These are phyloP conservation scores for Phenganax subtilis DNA, from an alignment of 92 coral and sea anemone species.

Conservation along the genomic window DNA sequence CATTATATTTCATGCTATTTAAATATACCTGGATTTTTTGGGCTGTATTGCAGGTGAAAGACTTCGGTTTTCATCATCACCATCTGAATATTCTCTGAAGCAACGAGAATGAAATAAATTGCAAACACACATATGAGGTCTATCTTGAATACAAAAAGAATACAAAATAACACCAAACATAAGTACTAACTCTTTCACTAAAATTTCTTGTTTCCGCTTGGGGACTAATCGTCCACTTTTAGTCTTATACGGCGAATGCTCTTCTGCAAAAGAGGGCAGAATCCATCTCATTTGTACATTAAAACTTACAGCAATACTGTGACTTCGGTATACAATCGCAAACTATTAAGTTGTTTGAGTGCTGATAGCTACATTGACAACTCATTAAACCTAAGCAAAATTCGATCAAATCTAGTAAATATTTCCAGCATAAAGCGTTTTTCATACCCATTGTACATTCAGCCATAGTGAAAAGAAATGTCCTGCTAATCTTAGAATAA, in stretches of 20 bases:
- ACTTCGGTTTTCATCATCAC: neutral
- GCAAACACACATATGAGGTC: neutral
- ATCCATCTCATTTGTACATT: neutral
- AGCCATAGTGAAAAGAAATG: neutral
- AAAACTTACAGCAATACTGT: neutral
- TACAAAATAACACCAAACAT: neutral
- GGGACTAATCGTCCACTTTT: slow-evolving; percentile 83
- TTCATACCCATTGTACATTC: neutral
- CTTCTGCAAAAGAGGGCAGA: slow-evolving; percentile 47
- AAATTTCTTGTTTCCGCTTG: slow-evolving; percentile 69
- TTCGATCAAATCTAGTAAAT: neutral
- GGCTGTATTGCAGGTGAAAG: slow-evolving; percentile 1
- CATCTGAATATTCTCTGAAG: slow-evolving; percentile 12
- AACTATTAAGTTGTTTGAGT: neutral
- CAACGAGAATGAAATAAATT: neutral
- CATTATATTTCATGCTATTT: too few species aligned
- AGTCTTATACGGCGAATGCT: slow-evolving; percentile 75
- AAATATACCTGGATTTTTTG: neutral
- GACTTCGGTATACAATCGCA: neutral
- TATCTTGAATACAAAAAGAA: too few species aligned
- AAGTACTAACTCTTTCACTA: slow-evolving; percentile 79
- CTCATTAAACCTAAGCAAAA: neutral
- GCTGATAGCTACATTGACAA: neutral
- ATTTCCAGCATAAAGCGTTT: neutral
- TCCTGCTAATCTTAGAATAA: neutral